A percentile compares a stretch with the other conserved stretches of the same genome.
Evolutionary conservation across 1,140 invertebrate genomes (phyloP).

Genomic region (Drosophila kanapiae): DNA sequence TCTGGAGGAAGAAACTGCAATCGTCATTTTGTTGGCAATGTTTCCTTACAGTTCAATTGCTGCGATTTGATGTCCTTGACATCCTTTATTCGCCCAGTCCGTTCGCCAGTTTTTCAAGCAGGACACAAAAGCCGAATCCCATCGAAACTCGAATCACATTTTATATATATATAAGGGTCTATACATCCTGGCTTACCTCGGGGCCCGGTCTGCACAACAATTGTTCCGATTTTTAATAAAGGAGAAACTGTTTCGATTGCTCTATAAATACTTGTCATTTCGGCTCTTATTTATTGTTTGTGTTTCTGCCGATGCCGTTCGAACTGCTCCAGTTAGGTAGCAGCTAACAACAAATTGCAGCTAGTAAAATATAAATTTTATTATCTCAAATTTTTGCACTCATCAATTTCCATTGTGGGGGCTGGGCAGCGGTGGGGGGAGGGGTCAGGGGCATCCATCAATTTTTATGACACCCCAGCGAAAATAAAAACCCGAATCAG

Average conservation of each 20-base stretch:
- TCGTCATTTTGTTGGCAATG: conserved; percentile 79
- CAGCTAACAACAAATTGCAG: conserved; percentile 47
- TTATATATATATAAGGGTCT: conserved; percentile 7
- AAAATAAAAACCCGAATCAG: conserved; percentile 56
- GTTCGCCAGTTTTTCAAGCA: conserved; percentile 18
- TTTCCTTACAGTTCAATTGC: conserved; percentile 72
- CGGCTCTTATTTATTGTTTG: conserved; percentile 43
- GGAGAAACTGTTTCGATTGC: conserved; percentile 68
- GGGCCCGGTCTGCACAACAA: conserved; percentile 4
- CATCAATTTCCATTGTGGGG: conserved; percentile 64
- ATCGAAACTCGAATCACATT: conserved; percentile 4
- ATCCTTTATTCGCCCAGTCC: conserved; percentile 33
- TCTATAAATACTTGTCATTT: conserved; percentile 75
- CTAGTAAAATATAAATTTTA: conserved; percentile 66
- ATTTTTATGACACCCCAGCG: conserved; percentile 79
- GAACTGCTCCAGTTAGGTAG: conserved; percentile 30
- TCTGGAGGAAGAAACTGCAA: conserved; percentile 51
- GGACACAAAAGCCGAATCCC: conserved; percentile 33
- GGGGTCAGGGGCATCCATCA: conserved; percentile 62
- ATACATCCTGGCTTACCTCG: background rate
- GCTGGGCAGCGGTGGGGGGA: background rate
- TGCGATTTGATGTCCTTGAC: conserved; percentile 55
- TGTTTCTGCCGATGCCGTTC: conserved; percentile 6
- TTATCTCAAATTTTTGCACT: conserved; percentile 73
- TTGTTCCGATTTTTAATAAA: conserved; percentile 46